Percentiles rank a stretch among this genome's conserved stretches.
phyloP scores from a whole-genome alignment of 2,113 vertebrate genomes.

The Pogonocichla stellata region DNA sequence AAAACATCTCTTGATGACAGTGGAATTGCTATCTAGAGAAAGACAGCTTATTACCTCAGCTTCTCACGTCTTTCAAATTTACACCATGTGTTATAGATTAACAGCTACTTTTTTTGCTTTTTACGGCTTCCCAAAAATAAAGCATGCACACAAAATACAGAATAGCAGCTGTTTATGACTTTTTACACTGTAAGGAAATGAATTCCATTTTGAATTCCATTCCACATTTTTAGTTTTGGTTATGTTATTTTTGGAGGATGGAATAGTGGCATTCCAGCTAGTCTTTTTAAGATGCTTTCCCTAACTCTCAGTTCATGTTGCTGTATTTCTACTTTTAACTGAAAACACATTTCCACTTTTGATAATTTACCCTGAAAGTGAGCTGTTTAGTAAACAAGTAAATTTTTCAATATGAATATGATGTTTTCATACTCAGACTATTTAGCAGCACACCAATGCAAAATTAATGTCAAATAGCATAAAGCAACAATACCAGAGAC shows the following conservation, averaged over 20 bases:
- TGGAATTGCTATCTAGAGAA: background rate
- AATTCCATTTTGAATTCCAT: constrained; percentile 65
- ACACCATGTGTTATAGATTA: constrained; percentile 20
- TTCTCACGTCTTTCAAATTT: constrained; percentile 6
- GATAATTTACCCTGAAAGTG: background rate
- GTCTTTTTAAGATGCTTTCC: constrained; percentile 29
- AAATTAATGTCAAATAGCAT: background rate
- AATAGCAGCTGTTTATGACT: constrained; percentile 57
- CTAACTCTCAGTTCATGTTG: constrained; percentile 9
- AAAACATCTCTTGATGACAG: background rate
- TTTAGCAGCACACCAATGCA: background rate
- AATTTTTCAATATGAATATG: background rate
- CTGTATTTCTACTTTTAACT: constrained; percentile 24
- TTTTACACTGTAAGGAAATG: constrained; percentile 53
- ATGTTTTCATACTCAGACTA: background rate
- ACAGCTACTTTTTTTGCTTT: constrained; percentile 19
- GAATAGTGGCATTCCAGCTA: constrained; percentile 42
- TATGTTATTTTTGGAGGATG: constrained; percentile 60
- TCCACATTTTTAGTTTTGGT: constrained; percentile 63
- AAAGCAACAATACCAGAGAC: background rate
- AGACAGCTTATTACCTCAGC: constrained; percentile 22
- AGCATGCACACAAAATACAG: constrained; percentile 30
- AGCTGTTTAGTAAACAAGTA: constrained; percentile 3
- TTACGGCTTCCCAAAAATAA: constrained; percentile 21
- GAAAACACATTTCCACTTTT: constrained; percentile 1